Percentiles rank a stretch among this genome's conserved stretches.
Conservation (phyloP, 2,888 invertebrate species). For the Linnaemya vulpina region DNA sequence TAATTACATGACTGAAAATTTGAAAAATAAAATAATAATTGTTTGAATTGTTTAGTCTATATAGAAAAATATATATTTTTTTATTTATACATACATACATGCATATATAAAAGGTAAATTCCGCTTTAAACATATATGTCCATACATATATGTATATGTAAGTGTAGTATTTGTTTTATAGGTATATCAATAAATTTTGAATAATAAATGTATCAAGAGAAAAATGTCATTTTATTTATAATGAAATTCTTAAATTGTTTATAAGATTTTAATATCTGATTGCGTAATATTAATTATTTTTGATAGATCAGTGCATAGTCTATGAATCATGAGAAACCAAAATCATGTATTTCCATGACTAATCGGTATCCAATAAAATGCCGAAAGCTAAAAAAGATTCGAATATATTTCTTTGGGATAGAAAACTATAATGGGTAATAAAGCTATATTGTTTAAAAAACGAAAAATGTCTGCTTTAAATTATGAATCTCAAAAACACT, state of each 20-base stretch:
- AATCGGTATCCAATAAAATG: neutral
- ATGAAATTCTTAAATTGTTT: neutral
- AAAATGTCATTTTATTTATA: neutral
- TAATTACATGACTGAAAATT: slow-evolving; percentile 13
- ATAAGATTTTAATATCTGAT: no score
- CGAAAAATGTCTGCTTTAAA: no score
- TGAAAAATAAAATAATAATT: slow-evolving; percentile 2
- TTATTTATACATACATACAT: no score
- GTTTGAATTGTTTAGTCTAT: slow-evolving; percentile 24
- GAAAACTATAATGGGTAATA: no score
- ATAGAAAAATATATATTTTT: neutral
- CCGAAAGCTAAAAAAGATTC: no score
- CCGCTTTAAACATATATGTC: neutral
- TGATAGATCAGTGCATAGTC: neutral
- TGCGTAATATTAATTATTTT: no score
- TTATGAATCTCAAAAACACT: no score
- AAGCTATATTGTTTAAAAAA: no score
- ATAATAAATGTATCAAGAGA: neutral
- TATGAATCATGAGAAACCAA: neutral
- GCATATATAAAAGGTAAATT: slow-evolving; percentile 26
- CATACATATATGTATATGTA: no score
- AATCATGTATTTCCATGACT: slow-evolving; percentile 10
- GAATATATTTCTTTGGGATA: no score
- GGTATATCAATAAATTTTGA: neutral
- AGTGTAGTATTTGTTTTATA: no score